phyloP scores from a whole-genome alignment of 2,888 invertebrate genomes.

The Drosophila longiperda region DNA sequence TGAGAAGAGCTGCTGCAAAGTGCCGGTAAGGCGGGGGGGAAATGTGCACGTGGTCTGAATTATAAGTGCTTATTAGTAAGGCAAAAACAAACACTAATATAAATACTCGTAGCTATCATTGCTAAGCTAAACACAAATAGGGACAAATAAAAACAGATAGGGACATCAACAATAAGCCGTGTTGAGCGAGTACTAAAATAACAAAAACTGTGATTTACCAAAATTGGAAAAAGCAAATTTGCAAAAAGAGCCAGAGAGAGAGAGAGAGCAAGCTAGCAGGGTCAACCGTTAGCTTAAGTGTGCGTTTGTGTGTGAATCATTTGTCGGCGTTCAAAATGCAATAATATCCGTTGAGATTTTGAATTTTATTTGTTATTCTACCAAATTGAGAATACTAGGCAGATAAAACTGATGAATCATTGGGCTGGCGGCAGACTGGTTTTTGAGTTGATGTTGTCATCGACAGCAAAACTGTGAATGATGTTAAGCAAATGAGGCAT shows the following conservation, averaged over 20 bases:
- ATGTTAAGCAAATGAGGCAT: slow-evolving; percentile 41
- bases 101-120: slow-evolving; percentile 14
- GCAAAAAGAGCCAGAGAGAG: slow-evolving; percentile 6
- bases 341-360: slow-evolving; percentile 43
- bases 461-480: slow-evolving; percentile 47
- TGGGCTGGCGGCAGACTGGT: slow-evolving; percentile 48
- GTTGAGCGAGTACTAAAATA: slow-evolving; percentile 39
- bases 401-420: slow-evolving; percentile 43
- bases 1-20: not conserved
- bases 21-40: not conserved
- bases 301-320: slow-evolving; percentile 29
- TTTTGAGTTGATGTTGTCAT: slow-evolving; percentile 54
- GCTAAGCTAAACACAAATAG: slow-evolving; percentile 53
- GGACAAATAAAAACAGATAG: too few species aligned
- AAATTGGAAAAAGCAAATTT: slow-evolving; percentile 58
- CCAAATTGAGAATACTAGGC: slow-evolving; percentile 27
- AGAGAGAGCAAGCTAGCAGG: slow-evolving; percentile 27
- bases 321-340: slow-evolving; percentile 49
- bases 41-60: slow-evolving; percentile 44
- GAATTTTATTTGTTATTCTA: slow-evolving; percentile 27
- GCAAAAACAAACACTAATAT: slow-evolving; percentile 48
- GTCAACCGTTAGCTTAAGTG: slow-evolving; percentile 22
- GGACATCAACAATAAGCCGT: slow-evolving; percentile 47
- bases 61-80: slow-evolving; percentile 59
- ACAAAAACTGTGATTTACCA: slow-evolving; percentile 49